Evolutionary conservation across 2,888 invertebrate genomes (phyloP).

Genomic region (Scaptomyza flava): DNA sequence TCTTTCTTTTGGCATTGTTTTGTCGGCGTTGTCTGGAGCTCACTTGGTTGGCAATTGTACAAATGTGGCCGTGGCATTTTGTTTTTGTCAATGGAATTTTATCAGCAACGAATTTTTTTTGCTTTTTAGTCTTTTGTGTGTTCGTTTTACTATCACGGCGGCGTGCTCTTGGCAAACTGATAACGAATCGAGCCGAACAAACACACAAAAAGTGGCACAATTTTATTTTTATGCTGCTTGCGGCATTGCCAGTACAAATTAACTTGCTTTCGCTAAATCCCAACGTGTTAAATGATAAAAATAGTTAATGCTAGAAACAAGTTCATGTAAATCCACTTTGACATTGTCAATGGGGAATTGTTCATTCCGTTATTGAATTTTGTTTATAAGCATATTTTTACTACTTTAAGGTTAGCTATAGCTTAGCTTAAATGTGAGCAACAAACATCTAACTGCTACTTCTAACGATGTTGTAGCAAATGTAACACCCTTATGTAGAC

Average conservation of each 20-base stretch:
- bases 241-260: conserved; percentile 42
- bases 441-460: neutral
- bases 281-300: neutral
- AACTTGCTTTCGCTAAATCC: neutral
- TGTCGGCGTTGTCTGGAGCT: conserved; percentile 10
- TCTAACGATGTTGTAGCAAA: conserved; percentile 11
- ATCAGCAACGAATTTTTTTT: conserved; percentile 49
- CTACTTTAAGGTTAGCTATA: neutral
- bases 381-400: neutral
- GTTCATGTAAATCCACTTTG: too few relatives aligned
- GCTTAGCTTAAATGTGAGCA: neutral
- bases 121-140: conserved; percentile 2
- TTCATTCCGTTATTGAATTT: too few relatives aligned
- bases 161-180: conserved; percentile 35
- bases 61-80: conserved; percentile 29
- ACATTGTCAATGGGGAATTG: too few relatives aligned
- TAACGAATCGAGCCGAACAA: conserved; percentile 29
- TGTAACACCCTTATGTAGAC: conserved; percentile 13
- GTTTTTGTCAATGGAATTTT: conserved; percentile 66
- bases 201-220: conserved; percentile 8
- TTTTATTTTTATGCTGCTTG: conserved; percentile 9
- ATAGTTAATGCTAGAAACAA: neutral
- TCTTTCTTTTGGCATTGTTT: conserved; percentile 46
- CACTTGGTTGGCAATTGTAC: conserved; percentile 23
- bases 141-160: conserved; percentile 31